Percentiles rank a stretch among this genome's conserved stretches.
These are phyloP conservation scores for Tachuris rubrigastra DNA, from an alignment of 2,113 vertebrate species.

Conservation along the genomic window DNA sequence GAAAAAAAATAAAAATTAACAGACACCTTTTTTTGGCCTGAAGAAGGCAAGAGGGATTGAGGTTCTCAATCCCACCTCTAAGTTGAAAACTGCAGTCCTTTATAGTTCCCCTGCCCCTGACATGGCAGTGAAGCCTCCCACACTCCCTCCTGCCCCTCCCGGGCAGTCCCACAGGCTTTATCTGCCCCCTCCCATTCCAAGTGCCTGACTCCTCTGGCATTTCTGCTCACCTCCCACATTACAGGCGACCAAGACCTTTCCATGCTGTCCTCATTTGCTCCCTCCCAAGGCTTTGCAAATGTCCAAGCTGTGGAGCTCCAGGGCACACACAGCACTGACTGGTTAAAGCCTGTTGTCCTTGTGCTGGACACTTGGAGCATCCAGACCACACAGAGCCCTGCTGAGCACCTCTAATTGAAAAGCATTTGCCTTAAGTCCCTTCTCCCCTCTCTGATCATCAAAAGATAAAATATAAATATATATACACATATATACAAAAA, in stretches of 20 bases:
- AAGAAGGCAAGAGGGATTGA: neutral
- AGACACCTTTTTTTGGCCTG: neutral
- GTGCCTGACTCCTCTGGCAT: slow-evolving; percentile 48
- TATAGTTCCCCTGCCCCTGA: neutral
- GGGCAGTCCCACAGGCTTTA: neutral
- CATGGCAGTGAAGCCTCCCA: neutral
- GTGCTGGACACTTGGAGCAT: neutral
- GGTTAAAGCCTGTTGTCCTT: neutral
- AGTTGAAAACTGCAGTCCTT: neutral
- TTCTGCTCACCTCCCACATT: slow-evolving; percentile 28
- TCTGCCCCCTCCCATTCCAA: slow-evolving; percentile 44
- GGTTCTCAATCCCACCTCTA: neutral
- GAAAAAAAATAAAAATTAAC: neutral
- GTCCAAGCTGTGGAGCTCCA: neutral
- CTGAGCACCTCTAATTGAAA: neutral
- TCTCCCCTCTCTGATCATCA: neutral
- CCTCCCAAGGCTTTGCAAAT: neutral
- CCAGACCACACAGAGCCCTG: neutral
- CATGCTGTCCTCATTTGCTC: neutral
- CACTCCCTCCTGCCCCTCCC: neutral
- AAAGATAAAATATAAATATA: neutral
- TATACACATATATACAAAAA: no score
- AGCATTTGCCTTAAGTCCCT: neutral
- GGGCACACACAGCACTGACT: neutral
- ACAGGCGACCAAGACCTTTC: neutral